phyloP scores from a whole-genome alignment of 2,888 invertebrate species.

The Trimorus sp. region DNA sequence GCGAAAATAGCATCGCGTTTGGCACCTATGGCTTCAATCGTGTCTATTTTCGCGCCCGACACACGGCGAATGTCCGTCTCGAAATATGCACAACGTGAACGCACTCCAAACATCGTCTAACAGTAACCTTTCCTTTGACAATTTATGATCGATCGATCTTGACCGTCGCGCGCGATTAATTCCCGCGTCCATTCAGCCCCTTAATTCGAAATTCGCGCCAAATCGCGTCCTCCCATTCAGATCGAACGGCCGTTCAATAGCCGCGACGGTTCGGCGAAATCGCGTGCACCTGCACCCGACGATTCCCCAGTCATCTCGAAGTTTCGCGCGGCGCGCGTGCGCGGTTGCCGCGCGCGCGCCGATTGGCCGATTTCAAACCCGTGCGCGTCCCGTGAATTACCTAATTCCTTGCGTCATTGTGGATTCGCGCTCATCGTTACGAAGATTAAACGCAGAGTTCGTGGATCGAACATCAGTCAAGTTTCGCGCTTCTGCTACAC shows the following conservation, averaged over 20 bases:
- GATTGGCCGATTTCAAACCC: conserved; percentile 47
- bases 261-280: too few species aligned
- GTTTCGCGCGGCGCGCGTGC: conserved; percentile 28
- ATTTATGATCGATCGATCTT: conserved; percentile 37
- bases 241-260: not conserved
- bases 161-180: not conserved
- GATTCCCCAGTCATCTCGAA: not conserved
- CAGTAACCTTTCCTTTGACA: conserved; percentile 27
- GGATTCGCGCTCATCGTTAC: conserved; percentile 59
- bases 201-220: too few species aligned
- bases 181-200: too few species aligned
- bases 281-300: not conserved
- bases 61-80: conserved; percentile 43
- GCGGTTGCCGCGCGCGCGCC: not conserved
- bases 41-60: conserved; percentile 45
- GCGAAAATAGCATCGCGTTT: conserved; percentile 47
- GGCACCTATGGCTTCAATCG: conserved; percentile 51
- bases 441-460: conserved; percentile 59
- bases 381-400: conserved; percentile 50
- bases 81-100: conserved; percentile 49
- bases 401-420: conserved; percentile 54
- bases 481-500: conserved; percentile 56
- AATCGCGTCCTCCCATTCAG: not conserved
- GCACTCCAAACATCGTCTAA: conserved; percentile 25
- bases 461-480: conserved; percentile 58